Evolutionary conservation across 1,140 invertebrate species (phyloP).

Genomic region (Scaptomyza pallida): DNA sequence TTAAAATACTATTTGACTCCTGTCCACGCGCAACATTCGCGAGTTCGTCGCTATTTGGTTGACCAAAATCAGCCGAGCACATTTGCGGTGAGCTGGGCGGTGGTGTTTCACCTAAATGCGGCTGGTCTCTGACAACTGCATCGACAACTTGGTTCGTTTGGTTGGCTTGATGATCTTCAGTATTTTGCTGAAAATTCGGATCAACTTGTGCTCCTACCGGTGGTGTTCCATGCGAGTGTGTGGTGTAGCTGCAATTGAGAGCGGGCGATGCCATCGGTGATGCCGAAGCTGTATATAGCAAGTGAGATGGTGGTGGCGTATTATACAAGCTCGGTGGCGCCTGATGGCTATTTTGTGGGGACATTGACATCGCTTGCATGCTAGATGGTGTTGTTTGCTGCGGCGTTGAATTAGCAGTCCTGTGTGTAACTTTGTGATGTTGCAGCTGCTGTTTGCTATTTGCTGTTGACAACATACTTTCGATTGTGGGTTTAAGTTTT

Average conservation of each 20-base stretch:
- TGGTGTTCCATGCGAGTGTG: conserved; percentile 41
- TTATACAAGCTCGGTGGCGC: conserved; percentile 63
- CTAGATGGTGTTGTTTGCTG: conserved; percentile 24
- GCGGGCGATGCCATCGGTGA: conserved; percentile 77
- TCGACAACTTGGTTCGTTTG: no score
- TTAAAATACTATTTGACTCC: background rate
- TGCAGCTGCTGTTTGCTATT: background rate
- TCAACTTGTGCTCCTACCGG: conserved; percentile 3
- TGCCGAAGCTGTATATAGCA: conserved; percentile 64
- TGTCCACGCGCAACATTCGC: conserved; percentile 8
- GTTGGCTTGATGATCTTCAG: conserved; percentile 10
- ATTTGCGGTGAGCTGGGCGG: conserved; percentile 75
- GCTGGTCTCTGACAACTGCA: conserved; percentile 36
- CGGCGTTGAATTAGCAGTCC: background rate
- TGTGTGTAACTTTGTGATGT: background rate
- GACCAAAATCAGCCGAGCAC: conserved; percentile 68
- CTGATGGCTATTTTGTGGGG: conserved; percentile 67
- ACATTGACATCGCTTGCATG: conserved; percentile 50
- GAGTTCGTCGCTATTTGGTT: conserved; percentile 36
- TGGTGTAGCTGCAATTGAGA: conserved; percentile 62
- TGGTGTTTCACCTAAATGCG: conserved; percentile 68
- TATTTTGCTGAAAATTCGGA: conserved; percentile 24
- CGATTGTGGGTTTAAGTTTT: conserved; percentile 88
- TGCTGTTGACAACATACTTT: conserved; percentile 35
- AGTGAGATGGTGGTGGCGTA: conserved; percentile 66